Evolutionary conservation across 2,888 invertebrate species (phyloP).

Genomic region (Lasioglossum vierecki): DNA sequence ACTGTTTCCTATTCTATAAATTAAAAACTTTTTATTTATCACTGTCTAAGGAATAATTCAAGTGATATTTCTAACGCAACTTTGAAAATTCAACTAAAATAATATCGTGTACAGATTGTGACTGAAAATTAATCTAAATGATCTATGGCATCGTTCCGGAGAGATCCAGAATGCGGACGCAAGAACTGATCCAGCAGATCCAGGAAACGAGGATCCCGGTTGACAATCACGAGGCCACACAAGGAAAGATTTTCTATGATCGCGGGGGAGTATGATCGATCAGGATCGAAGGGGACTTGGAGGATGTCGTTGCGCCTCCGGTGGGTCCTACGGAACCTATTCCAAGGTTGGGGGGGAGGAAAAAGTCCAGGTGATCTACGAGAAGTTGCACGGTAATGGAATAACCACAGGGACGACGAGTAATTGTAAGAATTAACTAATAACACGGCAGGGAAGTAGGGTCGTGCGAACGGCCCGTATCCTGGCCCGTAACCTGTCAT

Average conservation of each 20-base stretch:
- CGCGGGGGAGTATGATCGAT: slow-evolving; percentile 2
- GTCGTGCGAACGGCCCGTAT: slow-evolving; percentile 81
- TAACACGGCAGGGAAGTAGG: slow-evolving; percentile 81
- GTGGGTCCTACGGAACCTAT: background rate
- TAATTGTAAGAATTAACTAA: slow-evolving; percentile 84
- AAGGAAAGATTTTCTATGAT: background rate
- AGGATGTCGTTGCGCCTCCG: slow-evolving; percentile 13
- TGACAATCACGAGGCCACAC: background rate
- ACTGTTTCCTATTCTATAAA: background rate
- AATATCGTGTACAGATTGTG: no score
- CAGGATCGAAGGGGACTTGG: background rate
- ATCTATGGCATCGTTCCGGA: background rate
- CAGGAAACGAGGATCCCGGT: background rate
- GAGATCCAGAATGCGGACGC: background rate
- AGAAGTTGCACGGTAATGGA: slow-evolving; percentile 80
- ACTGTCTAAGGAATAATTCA: background rate
- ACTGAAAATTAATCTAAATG: background rate
- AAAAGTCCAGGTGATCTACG: slow-evolving; percentile 73
- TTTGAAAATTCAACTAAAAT: background rate
- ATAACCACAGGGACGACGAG: slow-evolving; percentile 83
- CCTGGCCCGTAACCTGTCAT: slow-evolving; percentile 81
- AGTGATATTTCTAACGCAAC: background rate
- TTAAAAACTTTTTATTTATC: no score
- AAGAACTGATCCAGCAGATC: background rate
- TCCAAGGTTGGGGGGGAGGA: background rate